Evolutionary conservation across 2,113 vertebrate species (phyloP).

Genomic region (Planiliza haematocheilus): DNA sequence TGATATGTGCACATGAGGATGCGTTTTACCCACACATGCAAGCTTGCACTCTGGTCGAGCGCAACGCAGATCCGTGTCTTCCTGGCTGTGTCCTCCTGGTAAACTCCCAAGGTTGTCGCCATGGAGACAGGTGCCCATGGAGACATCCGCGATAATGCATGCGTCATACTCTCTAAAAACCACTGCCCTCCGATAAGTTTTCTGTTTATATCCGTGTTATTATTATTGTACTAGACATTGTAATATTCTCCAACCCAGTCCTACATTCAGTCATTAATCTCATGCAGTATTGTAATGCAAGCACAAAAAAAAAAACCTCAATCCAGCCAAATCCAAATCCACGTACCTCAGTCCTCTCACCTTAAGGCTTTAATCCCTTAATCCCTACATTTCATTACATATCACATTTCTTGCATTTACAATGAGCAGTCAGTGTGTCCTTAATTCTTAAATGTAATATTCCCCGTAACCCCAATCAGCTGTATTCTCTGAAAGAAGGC

Average conservation of each 20-base stretch:
- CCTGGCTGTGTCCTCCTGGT: constrained; percentile 59
- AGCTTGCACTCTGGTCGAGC: constrained; percentile 5
- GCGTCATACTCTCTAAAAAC: constrained; percentile 50
- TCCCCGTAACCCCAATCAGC: constrained; percentile 20
- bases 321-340: constrained; percentile 61
- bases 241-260: constrained; percentile 11
- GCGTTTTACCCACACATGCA: constrained; percentile 6
- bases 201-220: background rate
- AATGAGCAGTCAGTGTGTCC: constrained; percentile 34
- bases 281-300: constrained; percentile 46
- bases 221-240: background rate
- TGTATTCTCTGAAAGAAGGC: background rate
- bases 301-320: constrained; percentile 43
- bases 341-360: constrained; percentile 59
- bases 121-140: constrained; percentile 71
- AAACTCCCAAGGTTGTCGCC: constrained; percentile 75
- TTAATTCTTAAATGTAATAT: constrained; percentile 41
- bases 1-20: background rate
- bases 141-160: constrained; percentile 45
- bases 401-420: constrained; percentile 59
- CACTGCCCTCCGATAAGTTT: constrained; percentile 14
- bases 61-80: constrained; percentile 19
- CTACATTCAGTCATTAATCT: constrained; percentile 53
- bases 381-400: constrained; percentile 65
- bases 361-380: constrained; percentile 67